Conservation (phyloP, 2,113 vertebrate genomes). For the Stegostoma tigrinum region DNA sequence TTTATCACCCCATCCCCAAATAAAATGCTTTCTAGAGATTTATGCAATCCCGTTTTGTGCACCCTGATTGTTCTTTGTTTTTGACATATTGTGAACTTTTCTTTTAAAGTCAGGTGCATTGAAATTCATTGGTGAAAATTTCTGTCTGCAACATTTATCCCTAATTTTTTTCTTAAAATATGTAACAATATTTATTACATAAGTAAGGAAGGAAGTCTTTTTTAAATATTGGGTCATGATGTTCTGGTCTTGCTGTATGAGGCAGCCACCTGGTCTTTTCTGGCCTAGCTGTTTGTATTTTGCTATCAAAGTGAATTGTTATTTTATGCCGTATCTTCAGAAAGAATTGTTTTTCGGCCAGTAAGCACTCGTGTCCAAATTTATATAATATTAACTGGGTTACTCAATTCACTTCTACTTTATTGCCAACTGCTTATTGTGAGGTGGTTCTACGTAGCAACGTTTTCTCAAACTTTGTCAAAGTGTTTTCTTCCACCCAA, state of each 20-base stretch:
- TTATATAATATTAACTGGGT: neutral
- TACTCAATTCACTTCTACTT: neutral
- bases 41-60: neutral
- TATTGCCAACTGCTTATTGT: neutral
- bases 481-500: neutral
- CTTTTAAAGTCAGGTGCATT: neutral
- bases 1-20: neutral
- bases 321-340: neutral
- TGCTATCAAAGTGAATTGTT: neutral
- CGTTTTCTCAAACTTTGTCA: neutral
- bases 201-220: neutral
- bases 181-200: neutral
- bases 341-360: neutral
- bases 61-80: neutral
- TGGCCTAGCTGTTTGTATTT: neutral
- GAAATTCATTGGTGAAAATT: neutral
- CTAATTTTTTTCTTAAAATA: neutral
- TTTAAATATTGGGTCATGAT: neutral
- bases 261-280: neutral
- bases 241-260: neutral
- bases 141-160: neutral
- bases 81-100: neutral
- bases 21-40: constrained; percentile 21
- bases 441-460: neutral
- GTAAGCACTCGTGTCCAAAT: neutral